These are phyloP conservation scores for Ormyrus nitidulus DNA, from an alignment of 2,888 invertebrate genomes.

Conservation along the genomic window DNA sequence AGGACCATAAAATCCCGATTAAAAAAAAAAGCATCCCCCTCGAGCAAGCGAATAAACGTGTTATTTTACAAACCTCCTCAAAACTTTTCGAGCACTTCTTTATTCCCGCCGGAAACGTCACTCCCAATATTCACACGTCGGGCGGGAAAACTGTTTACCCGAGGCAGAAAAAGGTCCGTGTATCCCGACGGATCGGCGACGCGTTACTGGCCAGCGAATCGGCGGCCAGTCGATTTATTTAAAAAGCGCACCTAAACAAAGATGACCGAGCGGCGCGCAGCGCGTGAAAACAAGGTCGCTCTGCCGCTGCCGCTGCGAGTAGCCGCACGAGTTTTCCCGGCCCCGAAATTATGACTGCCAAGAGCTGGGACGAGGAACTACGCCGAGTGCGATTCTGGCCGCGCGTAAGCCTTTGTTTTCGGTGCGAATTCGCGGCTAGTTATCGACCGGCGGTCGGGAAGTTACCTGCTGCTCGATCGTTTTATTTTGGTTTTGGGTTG, in stretches of 20 bases:
- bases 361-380: not conserved
- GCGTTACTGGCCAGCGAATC: conserved; percentile 40
- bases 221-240: conserved; percentile 36
- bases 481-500: no score
- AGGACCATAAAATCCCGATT: no score
- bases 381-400: not conserved
- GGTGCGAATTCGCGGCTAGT: not conserved
- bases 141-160: no score
- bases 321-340: conserved; percentile 11
- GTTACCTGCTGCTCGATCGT: not conserved
- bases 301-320: not conserved
- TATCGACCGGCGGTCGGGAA: conserved; percentile 24
- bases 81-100: no score
- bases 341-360: conserved; percentile 15
- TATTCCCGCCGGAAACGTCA: no score
- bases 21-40: no score
- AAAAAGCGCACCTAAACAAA: conserved; percentile 40
- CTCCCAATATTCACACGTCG: no score
- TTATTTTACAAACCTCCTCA: no score
- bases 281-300: no score
- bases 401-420: not conserved
- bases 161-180: not conserved
- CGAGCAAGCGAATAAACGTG: no score
- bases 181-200: conserved; percentile 25
- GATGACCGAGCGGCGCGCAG: not conserved